Conservation (phyloP, 2,888 invertebrate species). For the Lottia gigantea region DNA sequence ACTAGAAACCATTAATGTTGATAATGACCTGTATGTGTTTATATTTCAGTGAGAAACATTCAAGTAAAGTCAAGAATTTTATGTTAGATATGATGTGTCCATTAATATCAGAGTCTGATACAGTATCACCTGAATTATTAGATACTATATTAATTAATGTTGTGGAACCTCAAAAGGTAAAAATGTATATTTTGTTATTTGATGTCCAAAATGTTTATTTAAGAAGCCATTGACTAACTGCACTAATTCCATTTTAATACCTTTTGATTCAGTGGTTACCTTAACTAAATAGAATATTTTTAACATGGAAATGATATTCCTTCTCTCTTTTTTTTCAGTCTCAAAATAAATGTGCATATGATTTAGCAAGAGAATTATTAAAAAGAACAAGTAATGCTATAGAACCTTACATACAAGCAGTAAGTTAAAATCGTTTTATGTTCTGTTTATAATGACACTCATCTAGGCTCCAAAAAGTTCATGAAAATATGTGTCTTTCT, state of each 20-base stretch:
- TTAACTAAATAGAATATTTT: no score
- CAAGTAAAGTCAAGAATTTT: constrained; percentile 93
- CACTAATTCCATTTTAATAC: no score
- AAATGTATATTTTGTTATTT: neutral
- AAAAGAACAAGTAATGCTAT: constrained; percentile 91
- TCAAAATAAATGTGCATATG: constrained; percentile 88
- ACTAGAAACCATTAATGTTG: no score
- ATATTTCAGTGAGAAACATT: constrained; percentile 86
- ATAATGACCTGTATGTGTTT: constrained; percentile 3
- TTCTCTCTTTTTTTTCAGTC: constrained; percentile 71
- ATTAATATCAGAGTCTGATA: constrained; percentile 93
- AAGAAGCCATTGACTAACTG: no score
- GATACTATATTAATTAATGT: constrained; percentile 94
- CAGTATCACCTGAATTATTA: constrained; percentile 91
- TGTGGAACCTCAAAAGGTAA: constrained; percentile 81
- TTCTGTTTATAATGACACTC: neutral
- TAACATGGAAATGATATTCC: no score
- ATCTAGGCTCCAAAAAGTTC: no score
- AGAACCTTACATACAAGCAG: constrained; percentile 93
- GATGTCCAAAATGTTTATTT: no score
- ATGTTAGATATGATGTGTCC: constrained; percentile 96
- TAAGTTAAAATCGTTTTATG: constrained; percentile 70
- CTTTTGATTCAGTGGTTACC: no score
- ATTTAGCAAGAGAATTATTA: constrained; percentile 90
- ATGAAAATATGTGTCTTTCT: no score